Evolutionary conservation across 2,797 vertebrate genomes (phyloP).

Genomic region (Anas flavirostris): DNA sequence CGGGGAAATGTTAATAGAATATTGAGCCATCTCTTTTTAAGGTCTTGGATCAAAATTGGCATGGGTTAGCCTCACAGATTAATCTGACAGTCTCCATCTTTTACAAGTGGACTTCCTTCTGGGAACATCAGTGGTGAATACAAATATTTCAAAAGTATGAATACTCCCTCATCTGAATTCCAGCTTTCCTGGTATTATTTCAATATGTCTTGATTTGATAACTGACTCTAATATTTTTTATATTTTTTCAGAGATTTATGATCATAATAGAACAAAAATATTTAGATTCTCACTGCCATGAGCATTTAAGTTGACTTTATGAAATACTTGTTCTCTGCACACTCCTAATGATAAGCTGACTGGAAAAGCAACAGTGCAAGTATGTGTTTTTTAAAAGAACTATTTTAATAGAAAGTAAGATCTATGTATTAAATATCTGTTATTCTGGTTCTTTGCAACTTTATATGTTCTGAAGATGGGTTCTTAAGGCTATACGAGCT

Average conservation of each 20-base stretch:
- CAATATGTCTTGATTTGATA: background rate
- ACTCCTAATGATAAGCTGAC: background rate
- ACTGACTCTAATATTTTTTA: background rate
- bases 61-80: background rate
- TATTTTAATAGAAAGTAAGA: background rate
- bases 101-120: background rate
- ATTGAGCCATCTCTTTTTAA: background rate
- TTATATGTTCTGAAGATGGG: background rate
- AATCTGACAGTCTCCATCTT: background rate
- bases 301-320: background rate
- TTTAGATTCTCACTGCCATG: background rate
- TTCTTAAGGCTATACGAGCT: background rate
- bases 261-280: slow-evolving; percentile 2
- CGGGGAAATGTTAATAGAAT: background rate
- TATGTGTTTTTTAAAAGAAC: background rate
- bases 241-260: background rate
- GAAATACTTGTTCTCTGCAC: background rate
- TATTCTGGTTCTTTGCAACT: background rate
- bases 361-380: background rate
- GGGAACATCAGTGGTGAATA: background rate
- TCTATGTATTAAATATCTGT: background rate
- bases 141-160: background rate
- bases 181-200: background rate
- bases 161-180: background rate
- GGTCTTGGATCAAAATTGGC: background rate